Evolutionary conservation across 2,888 invertebrate genomes (phyloP).

Genomic region (Oasisia sp.): DNA sequence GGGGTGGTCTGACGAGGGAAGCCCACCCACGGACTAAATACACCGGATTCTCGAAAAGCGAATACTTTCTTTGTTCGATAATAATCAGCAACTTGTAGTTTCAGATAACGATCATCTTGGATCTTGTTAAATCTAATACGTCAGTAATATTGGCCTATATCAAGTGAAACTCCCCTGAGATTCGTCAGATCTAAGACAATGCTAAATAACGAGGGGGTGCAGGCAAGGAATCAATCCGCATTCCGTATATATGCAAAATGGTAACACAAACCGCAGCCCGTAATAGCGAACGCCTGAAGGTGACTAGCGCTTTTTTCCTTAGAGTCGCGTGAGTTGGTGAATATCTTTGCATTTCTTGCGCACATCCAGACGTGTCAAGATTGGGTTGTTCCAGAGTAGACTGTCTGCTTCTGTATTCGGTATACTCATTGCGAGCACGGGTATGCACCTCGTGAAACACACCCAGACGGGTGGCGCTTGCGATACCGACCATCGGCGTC

Average conservation of each 20-base stretch:
- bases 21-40: neutral
- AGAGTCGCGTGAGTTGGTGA: neutral
- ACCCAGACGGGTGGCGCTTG: neutral
- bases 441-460: neutral
- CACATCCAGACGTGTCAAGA: neutral
- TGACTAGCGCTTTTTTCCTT: neutral
- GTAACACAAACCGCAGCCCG: neutral
- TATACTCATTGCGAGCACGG: neutral
- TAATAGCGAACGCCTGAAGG: neutral
- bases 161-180: neutral
- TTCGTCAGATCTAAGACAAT: neutral
- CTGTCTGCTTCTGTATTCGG: neutral
- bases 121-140: conserved; percentile 1
- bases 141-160: neutral
- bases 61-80: neutral
- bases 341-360: neutral
- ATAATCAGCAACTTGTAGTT: neutral
- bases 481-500: neutral
- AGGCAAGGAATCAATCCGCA: neutral
- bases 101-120: neutral
- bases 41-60: neutral
- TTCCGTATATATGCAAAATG: neutral
- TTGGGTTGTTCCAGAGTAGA: neutral
- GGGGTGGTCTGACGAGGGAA: neutral
- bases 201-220: neutral